A percentile compares a stretch with the other conserved stretches of the same genome.
Evolutionary conservation across 2,888 invertebrate genomes (phyloP).

Genomic region (Craniophora ligustri): DNA sequence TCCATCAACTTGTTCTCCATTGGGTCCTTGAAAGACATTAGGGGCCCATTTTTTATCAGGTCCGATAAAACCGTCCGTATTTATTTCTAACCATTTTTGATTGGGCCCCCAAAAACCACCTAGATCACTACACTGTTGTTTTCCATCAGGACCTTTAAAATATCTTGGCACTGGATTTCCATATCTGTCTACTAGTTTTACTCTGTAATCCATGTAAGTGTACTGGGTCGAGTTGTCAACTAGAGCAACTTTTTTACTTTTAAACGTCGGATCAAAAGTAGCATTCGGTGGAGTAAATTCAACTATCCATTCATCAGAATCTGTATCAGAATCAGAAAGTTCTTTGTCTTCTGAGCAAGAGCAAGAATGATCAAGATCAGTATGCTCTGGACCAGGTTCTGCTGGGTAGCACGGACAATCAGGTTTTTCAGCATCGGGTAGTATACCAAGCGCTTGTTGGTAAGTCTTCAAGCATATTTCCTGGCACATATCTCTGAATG

Average conservation of each 20-base stretch:
- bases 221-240: conserved; percentile 73
- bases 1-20: conserved; percentile 73
- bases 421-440: conserved; percentile 76
- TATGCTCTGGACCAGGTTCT: conserved; percentile 64
- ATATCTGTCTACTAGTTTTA: conserved; percentile 74
- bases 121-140: conserved; percentile 80
- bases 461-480: conserved; percentile 84
- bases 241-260: conserved; percentile 68
- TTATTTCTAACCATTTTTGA: conserved; percentile 80
- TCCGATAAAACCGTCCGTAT: conserved; percentile 77
- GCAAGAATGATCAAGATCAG: conserved; percentile 73
- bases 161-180: conserved; percentile 81
- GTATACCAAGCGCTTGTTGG: conserved; percentile 79
- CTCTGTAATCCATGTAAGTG: conserved; percentile 77
- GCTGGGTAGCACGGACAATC: conserved; percentile 76
- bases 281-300: conserved; percentile 85
- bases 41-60: conserved; percentile 82
- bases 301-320: conserved; percentile 82
- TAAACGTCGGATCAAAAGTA: conserved; percentile 70
- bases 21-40: conserved; percentile 73
- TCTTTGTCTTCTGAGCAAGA: conserved; percentile 77
- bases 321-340: conserved; percentile 74
- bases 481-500: conserved; percentile 80
- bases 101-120: conserved; percentile 82
- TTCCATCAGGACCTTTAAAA: conserved; percentile 82